Evolutionary conservation across 2,888 invertebrate genomes (phyloP).

Genomic region (Polydrusus tereticollis): DNA sequence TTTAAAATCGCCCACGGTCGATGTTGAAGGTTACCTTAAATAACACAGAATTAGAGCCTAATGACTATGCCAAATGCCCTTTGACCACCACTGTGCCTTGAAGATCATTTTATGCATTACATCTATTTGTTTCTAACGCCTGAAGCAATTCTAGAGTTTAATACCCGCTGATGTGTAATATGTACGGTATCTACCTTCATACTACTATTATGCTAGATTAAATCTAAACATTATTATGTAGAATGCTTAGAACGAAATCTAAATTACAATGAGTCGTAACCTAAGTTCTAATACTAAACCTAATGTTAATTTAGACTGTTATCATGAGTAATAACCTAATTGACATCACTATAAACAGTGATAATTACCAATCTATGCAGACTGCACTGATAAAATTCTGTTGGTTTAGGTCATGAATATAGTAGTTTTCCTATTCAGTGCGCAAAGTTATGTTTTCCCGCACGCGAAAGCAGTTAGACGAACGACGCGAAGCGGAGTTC

Average conservation of each 20-base stretch:
- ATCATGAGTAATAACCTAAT: no score
- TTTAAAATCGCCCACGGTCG: conserved; percentile 20
- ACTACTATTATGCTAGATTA: conserved; percentile 29
- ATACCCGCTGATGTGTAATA: conserved; percentile 19
- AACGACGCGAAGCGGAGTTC: no score
- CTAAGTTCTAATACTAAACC: no score
- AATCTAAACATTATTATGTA: conserved; percentile 29
- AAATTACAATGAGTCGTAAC: no score
- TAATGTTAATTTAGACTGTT: no score
- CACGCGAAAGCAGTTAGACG: no score
- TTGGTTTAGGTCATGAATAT: no score
- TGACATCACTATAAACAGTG: no score
- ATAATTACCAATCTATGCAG: no score
- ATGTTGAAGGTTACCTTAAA: conserved; percentile 5
- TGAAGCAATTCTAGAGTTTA: conserved; percentile 23
- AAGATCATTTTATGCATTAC: conserved; percentile 26
- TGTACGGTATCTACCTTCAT: conserved; percentile 8
- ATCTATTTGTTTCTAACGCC: conserved; percentile 25
- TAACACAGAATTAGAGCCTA: conserved; percentile 23
- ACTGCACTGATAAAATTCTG: no score
- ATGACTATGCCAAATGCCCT: conserved; percentile 35
- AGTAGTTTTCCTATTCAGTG: no score
- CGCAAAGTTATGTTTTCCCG: no score
- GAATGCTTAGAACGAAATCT: conserved; percentile 22
- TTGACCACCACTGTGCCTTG: conserved; percentile 29